Evolutionary conservation across 2,797 vertebrate species (phyloP).

Genomic region (Halcyon smyrnensis): DNA sequence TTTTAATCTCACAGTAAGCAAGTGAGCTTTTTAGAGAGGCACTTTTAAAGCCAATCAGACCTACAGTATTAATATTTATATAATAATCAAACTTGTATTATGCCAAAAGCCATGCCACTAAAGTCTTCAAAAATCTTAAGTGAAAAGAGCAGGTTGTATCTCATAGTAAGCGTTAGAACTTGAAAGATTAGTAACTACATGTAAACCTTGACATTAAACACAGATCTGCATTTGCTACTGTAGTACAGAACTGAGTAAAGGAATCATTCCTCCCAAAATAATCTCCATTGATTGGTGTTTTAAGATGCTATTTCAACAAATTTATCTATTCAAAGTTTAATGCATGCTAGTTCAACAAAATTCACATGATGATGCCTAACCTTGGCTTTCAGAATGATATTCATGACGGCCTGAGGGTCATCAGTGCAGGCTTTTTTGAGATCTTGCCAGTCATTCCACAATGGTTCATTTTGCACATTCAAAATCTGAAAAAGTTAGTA

Average conservation of each 20-base stretch:
- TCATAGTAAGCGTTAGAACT: neutral
- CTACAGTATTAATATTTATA: neutral
- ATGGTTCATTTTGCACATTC: conserved; percentile 78
- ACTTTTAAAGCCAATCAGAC: neutral
- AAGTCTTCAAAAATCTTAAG: neutral
- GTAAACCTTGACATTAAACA: neutral
- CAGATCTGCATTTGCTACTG: neutral
- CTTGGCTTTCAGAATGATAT: conserved; percentile 87
- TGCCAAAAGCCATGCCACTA: neutral
- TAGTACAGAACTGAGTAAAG: neutral
- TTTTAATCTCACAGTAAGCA: neutral
- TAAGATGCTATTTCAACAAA: neutral
- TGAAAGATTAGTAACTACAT: neutral
- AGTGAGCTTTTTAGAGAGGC: neutral
- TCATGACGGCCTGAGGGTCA: conserved; percentile 84
- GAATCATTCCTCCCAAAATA: neutral
- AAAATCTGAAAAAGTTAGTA: conserved; percentile 83
- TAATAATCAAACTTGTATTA: neutral
- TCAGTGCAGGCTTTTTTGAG: conserved; percentile 84
- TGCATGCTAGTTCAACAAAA: neutral
- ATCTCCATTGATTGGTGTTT: neutral
- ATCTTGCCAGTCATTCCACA: conserved; percentile 91
- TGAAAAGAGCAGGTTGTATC: neutral
- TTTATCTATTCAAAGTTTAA: neutral
- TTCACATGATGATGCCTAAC: conserved; percentile 70